These are phyloP conservation scores for Artibeus jamaicensis DNA, from an alignment of 2,797 vertebrate species.

Conservation along the genomic window DNA sequence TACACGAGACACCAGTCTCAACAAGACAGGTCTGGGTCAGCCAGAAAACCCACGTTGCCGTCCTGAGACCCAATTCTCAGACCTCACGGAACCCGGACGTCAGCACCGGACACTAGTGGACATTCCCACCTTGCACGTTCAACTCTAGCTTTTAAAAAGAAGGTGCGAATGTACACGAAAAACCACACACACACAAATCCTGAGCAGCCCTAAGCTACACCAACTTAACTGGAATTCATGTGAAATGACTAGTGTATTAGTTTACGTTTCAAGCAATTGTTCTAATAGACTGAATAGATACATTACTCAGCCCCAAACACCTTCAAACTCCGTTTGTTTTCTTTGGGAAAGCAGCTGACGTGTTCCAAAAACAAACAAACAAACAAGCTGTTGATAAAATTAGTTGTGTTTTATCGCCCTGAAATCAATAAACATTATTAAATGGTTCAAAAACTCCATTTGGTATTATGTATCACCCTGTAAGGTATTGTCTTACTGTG, in stretches of 20 bases:
- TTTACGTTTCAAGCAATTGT: not conserved
- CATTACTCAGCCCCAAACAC: not conserved
- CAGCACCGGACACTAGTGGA: not conserved
- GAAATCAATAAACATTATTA: conserved; percentile 20
- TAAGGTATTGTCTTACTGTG: conserved; percentile 53
- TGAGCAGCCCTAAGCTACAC: not conserved
- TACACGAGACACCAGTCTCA: not conserved
- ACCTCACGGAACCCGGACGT: not conserved
- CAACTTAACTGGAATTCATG: not conserved
- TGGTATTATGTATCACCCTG: conserved; percentile 31
- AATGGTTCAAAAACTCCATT: not conserved
- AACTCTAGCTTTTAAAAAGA: not conserved
- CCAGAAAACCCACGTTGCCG: not conserved
- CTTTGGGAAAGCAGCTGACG: not conserved
- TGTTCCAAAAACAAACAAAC: not conserved
- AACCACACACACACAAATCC: not conserved
- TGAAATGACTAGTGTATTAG: not conserved
- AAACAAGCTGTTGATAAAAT: not conserved
- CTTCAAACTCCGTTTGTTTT: not conserved
- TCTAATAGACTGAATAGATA: not conserved
- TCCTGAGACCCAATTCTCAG: not conserved
- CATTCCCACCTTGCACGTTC: too few species aligned
- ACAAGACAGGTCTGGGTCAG: not conserved
- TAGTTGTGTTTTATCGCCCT: not conserved
- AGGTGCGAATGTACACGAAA: not conserved